These are phyloP conservation scores for Scotopteryx bipunctaria DNA, from an alignment of 2,888 invertebrate genomes.

Conservation along the genomic window DNA sequence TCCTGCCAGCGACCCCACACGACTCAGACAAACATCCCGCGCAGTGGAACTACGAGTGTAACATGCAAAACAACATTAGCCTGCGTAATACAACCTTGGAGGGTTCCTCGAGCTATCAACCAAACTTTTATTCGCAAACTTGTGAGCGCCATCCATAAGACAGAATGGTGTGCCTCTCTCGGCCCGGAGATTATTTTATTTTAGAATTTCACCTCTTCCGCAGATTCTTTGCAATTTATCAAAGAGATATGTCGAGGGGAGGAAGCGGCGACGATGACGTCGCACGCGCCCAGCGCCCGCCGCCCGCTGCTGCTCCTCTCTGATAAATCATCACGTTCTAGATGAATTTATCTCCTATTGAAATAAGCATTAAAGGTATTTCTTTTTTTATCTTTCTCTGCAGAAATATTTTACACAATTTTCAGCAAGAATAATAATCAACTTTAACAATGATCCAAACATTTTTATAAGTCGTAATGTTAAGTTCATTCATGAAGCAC, in stretches of 20 bases:
- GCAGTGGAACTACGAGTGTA: constrained; percentile 35
- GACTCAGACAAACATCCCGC: constrained; percentile 33
- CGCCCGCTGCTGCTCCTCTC: constrained; percentile 42
- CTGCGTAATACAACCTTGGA: constrained; percentile 34
- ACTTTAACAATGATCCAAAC: constrained; percentile 27
- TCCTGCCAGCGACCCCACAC: constrained; percentile 39
- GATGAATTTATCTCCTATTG: constrained; percentile 66
- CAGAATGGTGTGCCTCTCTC: constrained; percentile 38
- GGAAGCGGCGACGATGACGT: constrained; percentile 63
- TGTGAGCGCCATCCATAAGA: constrained; percentile 36
- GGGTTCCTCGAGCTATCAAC: constrained; percentile 32
- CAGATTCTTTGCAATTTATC: constrained; percentile 71
- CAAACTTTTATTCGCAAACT: constrained; percentile 46
- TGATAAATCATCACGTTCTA: constrained; percentile 71
- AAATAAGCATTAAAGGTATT: constrained; percentile 45
- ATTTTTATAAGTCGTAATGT: constrained; percentile 32
- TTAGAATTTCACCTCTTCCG: constrained; percentile 58
- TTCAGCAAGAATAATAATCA: constrained; percentile 24
- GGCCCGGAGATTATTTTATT: constrained; percentile 49
- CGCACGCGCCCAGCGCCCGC: constrained; percentile 52
- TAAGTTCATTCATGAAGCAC: constrained; percentile 42
- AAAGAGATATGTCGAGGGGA: constrained; percentile 63
- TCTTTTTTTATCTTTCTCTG: constrained; percentile 46
- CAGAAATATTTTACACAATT: constrained; percentile 31
- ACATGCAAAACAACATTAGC: constrained; percentile 51